phyloP scores from a whole-genome alignment of 2,888 invertebrate genomes.

The Caenorhabditis parvicauda region DNA sequence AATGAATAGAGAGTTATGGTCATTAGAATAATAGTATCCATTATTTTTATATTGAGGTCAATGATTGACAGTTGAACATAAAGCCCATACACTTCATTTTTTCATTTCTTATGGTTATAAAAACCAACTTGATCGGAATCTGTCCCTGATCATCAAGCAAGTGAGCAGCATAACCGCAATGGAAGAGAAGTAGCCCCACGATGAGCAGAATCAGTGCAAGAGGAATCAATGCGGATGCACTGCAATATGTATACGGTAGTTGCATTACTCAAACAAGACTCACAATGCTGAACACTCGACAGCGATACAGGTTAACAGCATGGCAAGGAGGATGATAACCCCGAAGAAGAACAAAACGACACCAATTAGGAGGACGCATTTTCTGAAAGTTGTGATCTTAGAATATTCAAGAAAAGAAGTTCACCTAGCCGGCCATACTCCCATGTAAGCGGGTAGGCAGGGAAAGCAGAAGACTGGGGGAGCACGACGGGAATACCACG shows the following conservation, averaged over 20 bases:
- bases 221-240: constrained; percentile 54
- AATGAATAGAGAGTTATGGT: too few species aligned
- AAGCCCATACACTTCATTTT: neutral
- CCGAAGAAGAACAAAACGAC: constrained; percentile 58
- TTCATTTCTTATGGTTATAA: neutral
- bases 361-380: constrained; percentile 54
- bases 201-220: constrained; percentile 59
- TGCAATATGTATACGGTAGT: constrained; percentile 13
- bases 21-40: too few species aligned
- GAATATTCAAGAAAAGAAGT: neutral
- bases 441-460: constrained; percentile 58
- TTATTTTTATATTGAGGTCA: neutral
- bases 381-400: constrained; percentile 25
- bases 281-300: constrained; percentile 57
- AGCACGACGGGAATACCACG: constrained; percentile 56
- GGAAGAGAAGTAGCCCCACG: constrained; percentile 59
- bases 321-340: constrained; percentile 54
- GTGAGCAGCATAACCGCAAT: constrained; percentile 62
- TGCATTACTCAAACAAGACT: constrained; percentile 19
- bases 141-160: constrained; percentile 56
- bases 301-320: constrained; percentile 58
- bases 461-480: constrained; percentile 61
- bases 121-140: constrained; percentile 47
- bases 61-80: constrained; percentile 3
- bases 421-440: constrained; percentile 56